These are phyloP conservation scores for Thamnophis elegans DNA, from an alignment of 2,797 vertebrate species.

Conservation along the genomic window DNA sequence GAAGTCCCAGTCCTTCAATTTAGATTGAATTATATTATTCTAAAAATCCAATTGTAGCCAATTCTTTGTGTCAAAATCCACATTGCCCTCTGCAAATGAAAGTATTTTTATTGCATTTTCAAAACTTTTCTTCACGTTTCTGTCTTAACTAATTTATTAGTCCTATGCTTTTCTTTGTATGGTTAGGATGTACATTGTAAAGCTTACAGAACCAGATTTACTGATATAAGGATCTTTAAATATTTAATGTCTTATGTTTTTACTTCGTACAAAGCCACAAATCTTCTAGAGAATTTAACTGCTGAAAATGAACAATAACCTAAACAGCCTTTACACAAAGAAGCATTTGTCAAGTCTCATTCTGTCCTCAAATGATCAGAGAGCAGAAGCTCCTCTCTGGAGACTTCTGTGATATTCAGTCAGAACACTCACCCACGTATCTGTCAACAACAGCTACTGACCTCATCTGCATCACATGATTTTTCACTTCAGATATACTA, in stretches of 20 bases:
- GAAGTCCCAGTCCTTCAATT: background rate
- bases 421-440: background rate
- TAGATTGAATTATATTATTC: background rate
- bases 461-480: slow-evolving; percentile 2
- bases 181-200: background rate
- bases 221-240: background rate
- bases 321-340: slow-evolving; percentile 8
- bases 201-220: slow-evolving; percentile 29
- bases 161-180: background rate
- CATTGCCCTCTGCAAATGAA: background rate
- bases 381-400: background rate
- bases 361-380: slow-evolving; percentile 14
- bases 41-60: background rate
- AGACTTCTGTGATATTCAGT: slow-evolving; percentile 20
- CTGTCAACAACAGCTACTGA: slow-evolving; percentile 20
- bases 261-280: background rate
- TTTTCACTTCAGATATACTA: background rate
- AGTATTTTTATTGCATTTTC: background rate
- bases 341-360: slow-evolving; percentile 12
- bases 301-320: background rate
- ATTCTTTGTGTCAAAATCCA: background rate
- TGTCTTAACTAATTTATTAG: background rate
- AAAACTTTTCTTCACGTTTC: background rate
- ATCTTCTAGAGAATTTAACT: background rate
- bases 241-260: background rate